Evolutionary conservation across 1,140 invertebrate genomes (phyloP).

Genomic region (Lepidurus apus): DNA sequence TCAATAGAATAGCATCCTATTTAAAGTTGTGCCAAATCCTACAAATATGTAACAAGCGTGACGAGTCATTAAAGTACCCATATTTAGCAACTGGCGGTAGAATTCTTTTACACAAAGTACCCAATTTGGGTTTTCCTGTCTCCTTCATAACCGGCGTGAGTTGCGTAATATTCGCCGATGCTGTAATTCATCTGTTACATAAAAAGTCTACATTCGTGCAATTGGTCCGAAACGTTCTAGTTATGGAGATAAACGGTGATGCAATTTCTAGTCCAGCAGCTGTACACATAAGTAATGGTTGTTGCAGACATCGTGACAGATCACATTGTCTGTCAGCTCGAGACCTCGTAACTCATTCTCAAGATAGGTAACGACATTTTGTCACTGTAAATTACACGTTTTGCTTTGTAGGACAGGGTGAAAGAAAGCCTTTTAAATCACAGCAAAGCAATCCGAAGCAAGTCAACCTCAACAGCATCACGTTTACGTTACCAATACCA

Average conservation of each 20-base stretch:
- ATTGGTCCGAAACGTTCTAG: neutral
- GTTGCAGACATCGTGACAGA: neutral
- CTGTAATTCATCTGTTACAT: too few relatives aligned
- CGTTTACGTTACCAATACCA: neutral
- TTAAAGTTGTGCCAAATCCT: too few relatives aligned
- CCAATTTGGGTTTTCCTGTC: too few relatives aligned
- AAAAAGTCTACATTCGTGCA: neutral
- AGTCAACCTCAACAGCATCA: neutral
- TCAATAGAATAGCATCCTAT: neutral
- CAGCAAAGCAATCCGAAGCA: neutral
- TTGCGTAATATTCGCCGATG: too few relatives aligned
- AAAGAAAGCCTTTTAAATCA: neutral
- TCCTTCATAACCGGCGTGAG: too few relatives aligned
- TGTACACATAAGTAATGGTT: neutral
- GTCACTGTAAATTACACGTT: neutral
- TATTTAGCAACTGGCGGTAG: too few relatives aligned
- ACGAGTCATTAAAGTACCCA: too few relatives aligned
- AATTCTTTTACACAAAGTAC: too few relatives aligned
- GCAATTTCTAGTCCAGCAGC: constrained; percentile 1
- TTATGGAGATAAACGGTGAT: neutral
- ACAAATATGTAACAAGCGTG: too few relatives aligned
- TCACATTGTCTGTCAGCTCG: constrained; percentile 17
- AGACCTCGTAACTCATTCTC: constrained; percentile 9
- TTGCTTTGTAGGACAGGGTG: neutral
- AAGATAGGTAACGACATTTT: neutral